Evolutionary conservation across 2,113 vertebrate genomes (phyloP), one percentile per base, ranked within the genome.

Genomic region (Salvelinus alpinus): DNA sequence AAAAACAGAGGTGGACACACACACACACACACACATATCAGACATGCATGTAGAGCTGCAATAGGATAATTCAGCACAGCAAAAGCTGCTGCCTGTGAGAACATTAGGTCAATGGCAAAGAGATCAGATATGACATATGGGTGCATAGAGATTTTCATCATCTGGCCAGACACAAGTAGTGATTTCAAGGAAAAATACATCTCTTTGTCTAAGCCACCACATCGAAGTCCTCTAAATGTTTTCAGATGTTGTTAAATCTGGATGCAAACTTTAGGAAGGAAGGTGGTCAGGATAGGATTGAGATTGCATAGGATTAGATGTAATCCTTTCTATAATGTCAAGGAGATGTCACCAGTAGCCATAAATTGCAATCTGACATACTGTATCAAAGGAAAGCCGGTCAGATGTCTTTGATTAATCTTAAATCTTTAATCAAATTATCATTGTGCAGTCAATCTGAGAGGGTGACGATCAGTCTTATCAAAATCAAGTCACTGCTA

Each of bases 321-420:
- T 88, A 87, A 91, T 89, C 84, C 85, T 77, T 78, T 67, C 74
- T 82, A 79, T 82, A 84, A 87, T 83, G 76, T 90, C 74, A 85
- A 76, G 81, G 65, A 81, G 48, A 83, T 80, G 79, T 74, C 64
- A 62, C 64, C 57, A 78, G 76, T 66, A 78, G 78, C 69, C 7
- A 1, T 3, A 11, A 48, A 51, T 83, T 66, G 76, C 38, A 73
- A 31, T 76, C 12, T 9, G 57, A 38, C 29, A 38, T 70, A 64
- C 7, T 54, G 12, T 5, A 54, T 59, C 73, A 78, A 81, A 83
- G 71, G 64, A 72, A 38, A 80, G 72, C 64, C 65, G 62, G 60
- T 74, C 47, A 44, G n/a, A 70, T 70, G 51, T 22, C n/a, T 79
- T 78, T 75, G 73, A 78, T 85, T 79, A 70, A 64, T 64, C 12